Conservation (phyloP, 2,888 invertebrate genomes). For the Lampropteryx suffumata region DNA sequence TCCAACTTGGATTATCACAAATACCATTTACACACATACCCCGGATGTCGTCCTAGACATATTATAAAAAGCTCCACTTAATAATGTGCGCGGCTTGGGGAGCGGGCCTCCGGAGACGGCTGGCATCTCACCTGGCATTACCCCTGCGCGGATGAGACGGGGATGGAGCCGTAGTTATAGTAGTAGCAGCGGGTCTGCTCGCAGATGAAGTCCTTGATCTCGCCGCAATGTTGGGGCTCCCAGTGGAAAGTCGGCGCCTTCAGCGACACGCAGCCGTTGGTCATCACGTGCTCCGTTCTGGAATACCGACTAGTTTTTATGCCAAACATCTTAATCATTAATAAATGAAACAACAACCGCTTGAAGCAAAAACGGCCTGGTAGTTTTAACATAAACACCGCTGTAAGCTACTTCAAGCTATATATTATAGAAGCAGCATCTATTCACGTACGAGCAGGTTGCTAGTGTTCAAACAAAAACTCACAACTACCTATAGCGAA, state of each 20-base stretch:
- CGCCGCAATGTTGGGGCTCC: conserved; percentile 92
- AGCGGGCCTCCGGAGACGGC: conserved; percentile 80
- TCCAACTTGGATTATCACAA: conserved; percentile 57
- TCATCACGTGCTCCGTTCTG: conserved; percentile 82
- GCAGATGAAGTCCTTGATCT: conserved; percentile 93
- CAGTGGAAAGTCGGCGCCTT: conserved; percentile 90
- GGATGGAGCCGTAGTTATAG: conserved; percentile 95
- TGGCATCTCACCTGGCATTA: conserved; percentile 91
- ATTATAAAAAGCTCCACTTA: conserved; percentile 20
- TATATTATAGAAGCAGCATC: no score
- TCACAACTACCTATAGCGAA: no score
- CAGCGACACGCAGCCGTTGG: conserved; percentile 89
- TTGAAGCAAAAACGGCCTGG: no score
- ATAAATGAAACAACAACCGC: not conserved
- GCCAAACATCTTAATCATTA: conserved; percentile 42
- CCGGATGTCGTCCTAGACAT: conserved; percentile 40
- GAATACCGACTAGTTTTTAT: conserved; percentile 78
- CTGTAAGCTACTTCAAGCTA: no score
- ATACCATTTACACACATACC: conserved; percentile 42
- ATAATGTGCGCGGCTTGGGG: conserved; percentile 71
- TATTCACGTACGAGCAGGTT: no score
- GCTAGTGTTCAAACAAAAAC: no score
- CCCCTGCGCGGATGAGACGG: conserved; percentile 95
- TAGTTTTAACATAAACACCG: no score
- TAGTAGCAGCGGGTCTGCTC: conserved; percentile 95